phyloP scores from a whole-genome alignment of 2,797 vertebrate species.

The Hafferia zeledoni region DNA sequence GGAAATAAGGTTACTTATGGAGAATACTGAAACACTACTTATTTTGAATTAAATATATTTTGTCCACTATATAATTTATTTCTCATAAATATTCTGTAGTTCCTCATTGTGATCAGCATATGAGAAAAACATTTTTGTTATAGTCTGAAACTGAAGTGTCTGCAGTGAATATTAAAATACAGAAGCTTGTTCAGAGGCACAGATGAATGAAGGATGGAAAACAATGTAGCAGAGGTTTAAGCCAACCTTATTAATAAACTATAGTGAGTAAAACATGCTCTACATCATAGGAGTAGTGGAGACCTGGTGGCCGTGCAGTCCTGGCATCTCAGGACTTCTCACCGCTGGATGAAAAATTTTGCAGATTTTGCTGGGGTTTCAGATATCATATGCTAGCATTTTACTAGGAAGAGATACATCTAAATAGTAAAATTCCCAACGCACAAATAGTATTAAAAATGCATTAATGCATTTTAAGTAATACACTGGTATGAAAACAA shows the following conservation, averaged over 20 bases:
- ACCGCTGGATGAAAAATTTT: not conserved
- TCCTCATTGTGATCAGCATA: not conserved
- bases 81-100: not conserved
- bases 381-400: not conserved
- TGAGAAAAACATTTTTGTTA: not conserved
- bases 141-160: not conserved
- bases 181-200: not conserved
- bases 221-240: not conserved
- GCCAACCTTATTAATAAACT: not conserved
- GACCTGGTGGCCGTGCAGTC: not conserved
- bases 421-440: not conserved
- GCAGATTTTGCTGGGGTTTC: not conserved
- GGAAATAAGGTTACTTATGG: not conserved
- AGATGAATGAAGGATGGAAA: not conserved
- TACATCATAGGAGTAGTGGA: not conserved
- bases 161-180: not conserved
- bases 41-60: not conserved
- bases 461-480: conserved; percentile 5
- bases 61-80: not conserved
- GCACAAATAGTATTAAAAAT: not conserved
- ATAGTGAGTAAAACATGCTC: not conserved
- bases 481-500: not conserved
- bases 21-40: not conserved
- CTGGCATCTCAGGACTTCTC: not conserved
- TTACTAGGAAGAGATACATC: not conserved